A percentile compares a stretch with the other conserved stretches of the same genome.
phyloP scores from a whole-genome alignment of 2,797 vertebrate species.

The Pagetopsis macropterus region DNA sequence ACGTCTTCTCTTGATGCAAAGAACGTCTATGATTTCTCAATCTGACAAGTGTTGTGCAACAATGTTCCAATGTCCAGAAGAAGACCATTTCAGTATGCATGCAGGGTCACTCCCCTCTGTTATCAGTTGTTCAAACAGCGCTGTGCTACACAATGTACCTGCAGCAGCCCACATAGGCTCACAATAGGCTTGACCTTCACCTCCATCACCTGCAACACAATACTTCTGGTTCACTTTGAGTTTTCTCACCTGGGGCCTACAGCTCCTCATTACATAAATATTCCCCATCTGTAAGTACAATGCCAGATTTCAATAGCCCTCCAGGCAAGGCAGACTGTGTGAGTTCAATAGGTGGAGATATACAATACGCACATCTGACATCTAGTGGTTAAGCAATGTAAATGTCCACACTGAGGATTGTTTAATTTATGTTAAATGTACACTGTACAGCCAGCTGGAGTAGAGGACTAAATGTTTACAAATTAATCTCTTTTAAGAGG shows the following conservation, averaged over 20 bases:
- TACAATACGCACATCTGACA: constrained; percentile 69
- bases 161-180: constrained; percentile 58
- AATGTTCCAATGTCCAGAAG: constrained; percentile 28
- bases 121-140: constrained; percentile 79
- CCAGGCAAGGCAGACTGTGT: neutral
- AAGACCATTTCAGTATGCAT: constrained; percentile 57
- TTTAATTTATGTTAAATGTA: neutral
- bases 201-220: constrained; percentile 37
- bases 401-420: neutral
- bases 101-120: constrained; percentile 69
- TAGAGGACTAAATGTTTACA: neutral
- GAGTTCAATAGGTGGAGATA: neutral
- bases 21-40: constrained; percentile 43
- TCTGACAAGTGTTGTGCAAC: constrained; percentile 67
- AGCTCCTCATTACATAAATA: constrained; percentile 27
- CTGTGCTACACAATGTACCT: constrained; percentile 64
- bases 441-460: neutral
- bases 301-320: constrained; percentile 31
- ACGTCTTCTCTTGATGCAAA: constrained; percentile 41
- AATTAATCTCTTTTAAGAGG: neutral
- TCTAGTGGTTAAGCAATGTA: constrained; percentile 63
- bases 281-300: constrained; percentile 15
- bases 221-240: neutral
- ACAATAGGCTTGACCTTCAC: constrained; percentile 33
- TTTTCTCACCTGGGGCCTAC: constrained; percentile 29